phyloP scores from a whole-genome alignment of 2,888 invertebrate genomes.

The Dasysyrphus tricinctus region DNA sequence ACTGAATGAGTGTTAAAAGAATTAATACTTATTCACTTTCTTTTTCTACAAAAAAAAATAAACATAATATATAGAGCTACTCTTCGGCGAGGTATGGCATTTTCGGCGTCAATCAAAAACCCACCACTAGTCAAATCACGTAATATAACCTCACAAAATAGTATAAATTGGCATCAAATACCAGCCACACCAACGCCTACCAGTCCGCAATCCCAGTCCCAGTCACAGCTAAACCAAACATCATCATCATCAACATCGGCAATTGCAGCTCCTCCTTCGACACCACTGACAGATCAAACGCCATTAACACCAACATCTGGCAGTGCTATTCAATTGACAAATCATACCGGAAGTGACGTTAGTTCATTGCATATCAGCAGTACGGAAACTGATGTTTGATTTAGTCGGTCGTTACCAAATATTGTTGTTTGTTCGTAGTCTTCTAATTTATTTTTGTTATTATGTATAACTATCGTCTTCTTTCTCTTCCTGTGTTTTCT shows the following conservation, averaged over 20 bases:
- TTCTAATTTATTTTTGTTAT: constrained; percentile 32
- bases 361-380: constrained; percentile 77
- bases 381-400: constrained; percentile 83
- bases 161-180: constrained; percentile 83
- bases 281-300: constrained; percentile 63
- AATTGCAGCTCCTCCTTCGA: constrained; percentile 66
- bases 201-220: constrained; percentile 78
- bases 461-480: constrained; percentile 20
- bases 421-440: constrained; percentile 71
- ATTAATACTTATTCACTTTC: constrained; percentile 12
- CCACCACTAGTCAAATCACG: constrained; percentile 93
- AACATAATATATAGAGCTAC: constrained; percentile 84
- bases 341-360: constrained; percentile 72
- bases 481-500: constrained; percentile 25
- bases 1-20: not conserved
- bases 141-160: constrained; percentile 87
- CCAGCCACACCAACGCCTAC: constrained; percentile 80
- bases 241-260: constrained; percentile 65
- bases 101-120: constrained; percentile 90
- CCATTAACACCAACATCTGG: constrained; percentile 54
- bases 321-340: constrained; percentile 76
- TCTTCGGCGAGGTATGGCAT: constrained; percentile 87
- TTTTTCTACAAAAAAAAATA: not conserved
- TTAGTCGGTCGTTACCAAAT: constrained; percentile 74
- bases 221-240: constrained; percentile 75